Base-by-base conservation (phyloP, 2,113 vertebrate species). In the Podarcis raffonei region DNA sequence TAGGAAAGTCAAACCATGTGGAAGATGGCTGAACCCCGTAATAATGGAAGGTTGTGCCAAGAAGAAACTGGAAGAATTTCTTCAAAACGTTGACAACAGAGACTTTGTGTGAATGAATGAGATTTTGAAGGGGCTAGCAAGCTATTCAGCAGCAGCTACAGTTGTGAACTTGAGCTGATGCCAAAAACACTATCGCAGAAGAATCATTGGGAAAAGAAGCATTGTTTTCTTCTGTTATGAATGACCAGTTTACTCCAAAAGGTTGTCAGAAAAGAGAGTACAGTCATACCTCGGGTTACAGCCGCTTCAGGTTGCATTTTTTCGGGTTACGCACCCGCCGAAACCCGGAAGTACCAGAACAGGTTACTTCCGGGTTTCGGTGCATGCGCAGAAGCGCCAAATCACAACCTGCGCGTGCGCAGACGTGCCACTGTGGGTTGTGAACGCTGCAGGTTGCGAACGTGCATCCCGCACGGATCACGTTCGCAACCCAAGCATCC, bases 61-160 rank as follows among this genome's bases (percentile, higher is more conserved):
- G 39, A 96, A 93, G 62, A 98, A 98, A 81, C 88, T 97, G 48
- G 82, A 96, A 27, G 96, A 97, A 32, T 97, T 98, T 85, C 83
- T 96, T 37, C 87, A 25, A 89, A 97, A 97, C 6, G 95, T 98
- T 59, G 96, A 98, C 0, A 96, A 95, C 77, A 97, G 96, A 59
- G 97, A 99, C 86, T 94, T 98, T 95, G 94, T 99, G 81, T 99
- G 98, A 98, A 97, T 99, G 68, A 59, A 94, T 82, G 99, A 99
- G 92, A 99, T 99, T 69, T 97, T 4, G 97, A 98, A 83, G 98
- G 98, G 90, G 98, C 99, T 0, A 90, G 94, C 65, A 96, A 95
- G 77, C 98, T 99, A 97, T 98, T 99, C 83, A 96, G 96, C 91
- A 98, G 97, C 98, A 99, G 90, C 78, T 81, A 57, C 23, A 53